Evolutionary conservation across 2,888 invertebrate species (phyloP), one percentile per base, ranked within the genome.

Genomic region (Diloba caeruleocephala): DNA sequence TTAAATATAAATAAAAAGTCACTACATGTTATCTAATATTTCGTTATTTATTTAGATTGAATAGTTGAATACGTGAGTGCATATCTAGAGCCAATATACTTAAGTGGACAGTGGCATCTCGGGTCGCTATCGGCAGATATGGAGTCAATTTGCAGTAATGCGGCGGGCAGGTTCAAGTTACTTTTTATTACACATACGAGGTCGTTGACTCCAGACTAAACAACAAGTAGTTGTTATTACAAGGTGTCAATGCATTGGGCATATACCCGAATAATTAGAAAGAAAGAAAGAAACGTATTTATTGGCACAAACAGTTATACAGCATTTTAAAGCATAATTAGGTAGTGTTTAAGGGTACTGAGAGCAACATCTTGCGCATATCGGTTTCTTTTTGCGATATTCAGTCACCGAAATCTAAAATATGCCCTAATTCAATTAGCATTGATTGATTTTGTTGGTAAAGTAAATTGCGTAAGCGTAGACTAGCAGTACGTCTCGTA

Each of bases 81-180:
- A 62, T 75, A 73, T 77, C 70, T 68, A 64, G 59, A 71, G 64
- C 67, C 66, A 65, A 64, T 66, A 65, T 51, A 64, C 64, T 63
- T 62, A 73, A 73, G 64, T 66, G 63, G 69, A 58, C 46, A 73
- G 64, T 65, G 64, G 69, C 54, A 49, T 58, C 46, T 54, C 61
- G 54, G 62, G 37, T 56, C 66, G 68, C 72, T 72, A 78, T 76
- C 72, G 74, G 49, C 88, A 79, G 84, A 89, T 89, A 92, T 87
- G 90, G 90, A 84, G 81, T 83, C 88, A 88, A 88, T 90, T 89
- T 90, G 90, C 89, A 87, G 87, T 85, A 85, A 84, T 86, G 81
- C 82, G 81, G 71, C 78, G 76, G 78, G 79, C 85, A 79, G 86
- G 86, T 85, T 85, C 86, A 75, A 80, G 82, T 87, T 84, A 87